Conservation (phyloP, 2,797 vertebrate species). For the Acanthis flammea region DNA sequence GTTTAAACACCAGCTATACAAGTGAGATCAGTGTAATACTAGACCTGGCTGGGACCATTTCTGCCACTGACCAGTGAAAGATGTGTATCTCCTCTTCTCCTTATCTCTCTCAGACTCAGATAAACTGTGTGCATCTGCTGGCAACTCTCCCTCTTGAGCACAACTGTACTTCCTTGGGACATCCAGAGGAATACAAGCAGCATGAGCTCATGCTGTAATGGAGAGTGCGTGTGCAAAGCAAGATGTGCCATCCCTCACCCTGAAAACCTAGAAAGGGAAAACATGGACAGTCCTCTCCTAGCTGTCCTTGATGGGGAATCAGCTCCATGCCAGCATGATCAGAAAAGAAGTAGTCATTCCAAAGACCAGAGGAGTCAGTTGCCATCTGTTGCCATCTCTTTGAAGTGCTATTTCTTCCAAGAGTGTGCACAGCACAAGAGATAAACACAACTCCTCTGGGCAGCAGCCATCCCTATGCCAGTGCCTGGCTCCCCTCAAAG, state of each 20-base stretch:
- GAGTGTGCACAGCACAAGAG: rapidly evolving
- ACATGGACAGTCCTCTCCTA: neutral
- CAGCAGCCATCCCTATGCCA: neutral
- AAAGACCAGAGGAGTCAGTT: neutral
- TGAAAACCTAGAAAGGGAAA: neutral
- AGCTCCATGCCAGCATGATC: rapidly evolving
- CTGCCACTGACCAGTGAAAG: neutral
- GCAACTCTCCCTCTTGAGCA: neutral
- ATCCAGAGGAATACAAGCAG: neutral
- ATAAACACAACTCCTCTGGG: neutral
- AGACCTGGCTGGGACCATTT: neutral
- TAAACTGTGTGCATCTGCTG: neutral
- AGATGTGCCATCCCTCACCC: neutral
- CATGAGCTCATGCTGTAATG: rapidly evolving
- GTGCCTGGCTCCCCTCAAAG: neutral
- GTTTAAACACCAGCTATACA: neutral
- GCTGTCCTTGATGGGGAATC: neutral
- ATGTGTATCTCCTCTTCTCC: neutral
- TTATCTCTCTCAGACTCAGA: neutral
- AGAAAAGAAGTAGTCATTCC: neutral
- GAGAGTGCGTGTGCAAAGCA: rapidly evolving
- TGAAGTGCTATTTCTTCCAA: neutral
- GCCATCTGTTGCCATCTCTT: neutral
- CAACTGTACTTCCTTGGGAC: neutral
- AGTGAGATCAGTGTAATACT: neutral